These are phyloP conservation scores for Nannoperca obscura DNA, from an alignment of 2,797 vertebrate species.

Conservation along the genomic window DNA sequence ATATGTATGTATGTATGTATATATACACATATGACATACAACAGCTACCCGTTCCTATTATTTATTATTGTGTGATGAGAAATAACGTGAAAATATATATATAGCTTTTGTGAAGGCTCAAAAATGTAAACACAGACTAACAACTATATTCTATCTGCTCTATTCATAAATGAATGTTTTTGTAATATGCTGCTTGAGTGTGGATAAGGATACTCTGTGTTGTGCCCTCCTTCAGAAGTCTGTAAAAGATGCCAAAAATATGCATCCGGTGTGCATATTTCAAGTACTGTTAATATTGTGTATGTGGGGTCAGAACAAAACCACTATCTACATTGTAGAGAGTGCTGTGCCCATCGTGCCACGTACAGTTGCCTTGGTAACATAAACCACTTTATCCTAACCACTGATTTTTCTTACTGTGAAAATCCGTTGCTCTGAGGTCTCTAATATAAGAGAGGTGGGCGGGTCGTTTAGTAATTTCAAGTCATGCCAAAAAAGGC, in stretches of 20 bases:
- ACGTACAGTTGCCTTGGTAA: constrained; percentile 85
- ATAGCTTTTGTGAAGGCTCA: constrained; percentile 58
- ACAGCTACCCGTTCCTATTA: constrained; percentile 60
- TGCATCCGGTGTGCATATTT: constrained; percentile 71
- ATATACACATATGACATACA: constrained; percentile 67
- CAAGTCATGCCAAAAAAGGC: constrained; percentile 62
- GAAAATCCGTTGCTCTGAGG: constrained; percentile 70
- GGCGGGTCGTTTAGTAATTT: constrained; percentile 56
- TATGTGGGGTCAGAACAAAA: constrained; percentile 73
- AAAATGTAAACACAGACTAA: constrained; percentile 59
- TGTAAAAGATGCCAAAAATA: constrained; percentile 79
- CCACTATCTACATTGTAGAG: constrained; percentile 70
- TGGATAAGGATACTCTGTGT: constrained; percentile 64
- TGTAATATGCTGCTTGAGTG: constrained; percentile 73
- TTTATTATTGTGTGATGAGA: constrained; percentile 69
- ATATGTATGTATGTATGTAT: constrained; percentile 41
- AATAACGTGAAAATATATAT: constrained; percentile 51
- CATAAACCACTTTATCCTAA: constrained; percentile 77
- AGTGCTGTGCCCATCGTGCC: constrained; percentile 79
- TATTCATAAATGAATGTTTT: constrained; percentile 73
- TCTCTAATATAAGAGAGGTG: constrained; percentile 48
- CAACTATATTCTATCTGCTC: constrained; percentile 58
- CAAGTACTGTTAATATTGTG: constrained; percentile 71
- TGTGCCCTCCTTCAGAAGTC: constrained; percentile 57
- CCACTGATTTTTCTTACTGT: constrained; percentile 78